Conservation (phyloP, 2,797 vertebrate species). For the Orestias chungarensis region DNA sequence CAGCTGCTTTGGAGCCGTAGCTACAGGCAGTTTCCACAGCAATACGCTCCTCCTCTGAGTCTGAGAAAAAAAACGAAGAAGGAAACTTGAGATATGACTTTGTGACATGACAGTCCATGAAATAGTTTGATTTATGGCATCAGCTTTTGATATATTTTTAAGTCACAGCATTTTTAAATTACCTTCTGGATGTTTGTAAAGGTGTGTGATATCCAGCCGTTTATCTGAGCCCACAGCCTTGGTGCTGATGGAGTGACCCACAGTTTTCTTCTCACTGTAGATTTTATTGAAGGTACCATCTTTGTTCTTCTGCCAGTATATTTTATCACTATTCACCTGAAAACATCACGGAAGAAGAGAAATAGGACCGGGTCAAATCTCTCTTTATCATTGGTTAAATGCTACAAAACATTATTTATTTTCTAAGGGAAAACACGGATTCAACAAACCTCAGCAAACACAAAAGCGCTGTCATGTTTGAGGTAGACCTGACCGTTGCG, state of each 20-base stretch:
- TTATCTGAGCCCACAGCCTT: constrained; percentile 85
- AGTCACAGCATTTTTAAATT: background rate
- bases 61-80: constrained; percentile 61
- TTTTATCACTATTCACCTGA: constrained; percentile 95
- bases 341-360: background rate
- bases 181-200: constrained; percentile 92
- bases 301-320: constrained; percentile 87
- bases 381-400: background rate
- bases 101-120: background rate
- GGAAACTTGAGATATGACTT: background rate
- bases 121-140: background rate
- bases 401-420: background rate
- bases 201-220: constrained; percentile 82
- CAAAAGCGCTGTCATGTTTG: constrained; percentile 84
- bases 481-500: constrained; percentile 88
- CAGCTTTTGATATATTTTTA: background rate
- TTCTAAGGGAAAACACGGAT: background rate
- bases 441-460: constrained; percentile 82
- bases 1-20: constrained; percentile 83
- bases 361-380: constrained; percentile 17
- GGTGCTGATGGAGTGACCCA: constrained; percentile 88
- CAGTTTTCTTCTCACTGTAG: constrained; percentile 84
- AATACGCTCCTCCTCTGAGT: constrained; percentile 86
- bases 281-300: constrained; percentile 86
- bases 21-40: constrained; percentile 87